Percentiles rank a stretch among this genome's conserved stretches.
Evolutionary conservation across 2,888 invertebrate species (phyloP).

Genomic region (Chrysotoxum bicinctum): DNA sequence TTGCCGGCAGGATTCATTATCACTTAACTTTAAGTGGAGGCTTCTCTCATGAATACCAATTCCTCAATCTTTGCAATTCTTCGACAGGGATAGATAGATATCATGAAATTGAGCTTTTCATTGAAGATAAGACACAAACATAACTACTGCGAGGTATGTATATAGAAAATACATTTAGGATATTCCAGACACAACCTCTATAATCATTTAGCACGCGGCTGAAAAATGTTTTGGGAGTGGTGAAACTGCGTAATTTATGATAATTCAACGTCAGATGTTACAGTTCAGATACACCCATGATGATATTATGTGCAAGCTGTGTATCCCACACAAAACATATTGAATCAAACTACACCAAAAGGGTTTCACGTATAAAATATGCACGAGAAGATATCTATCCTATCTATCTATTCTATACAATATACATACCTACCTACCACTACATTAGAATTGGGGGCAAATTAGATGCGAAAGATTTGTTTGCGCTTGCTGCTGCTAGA

Average conservation of each 20-base stretch:
- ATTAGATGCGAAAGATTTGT: conserved; percentile 43
- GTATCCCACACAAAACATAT: conserved; percentile 75
- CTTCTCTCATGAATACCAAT: conserved; percentile 31
- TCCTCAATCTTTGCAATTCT: conserved; percentile 26
- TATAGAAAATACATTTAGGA: conserved; percentile 15
- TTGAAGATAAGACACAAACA: conserved; percentile 7
- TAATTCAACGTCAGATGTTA: conserved; percentile 80
- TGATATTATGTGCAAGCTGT: conserved; percentile 34
- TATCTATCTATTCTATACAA: background rate
- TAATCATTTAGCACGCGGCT: conserved; percentile 37
- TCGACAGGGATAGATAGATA: background rate
- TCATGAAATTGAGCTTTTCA: conserved; percentile 14
- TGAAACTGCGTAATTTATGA: conserved; percentile 77
- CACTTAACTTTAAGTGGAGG: conserved; percentile 34
- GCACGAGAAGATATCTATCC: conserved; percentile 36
- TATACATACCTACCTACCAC: background rate
- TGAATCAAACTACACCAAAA: conserved; percentile 78
- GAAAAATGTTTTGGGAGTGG: conserved; percentile 43
- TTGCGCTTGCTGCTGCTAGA: conserved; percentile 11
- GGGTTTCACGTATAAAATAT: conserved; percentile 75
- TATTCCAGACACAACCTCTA: conserved; percentile 36
- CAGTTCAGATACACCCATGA: conserved; percentile 75
- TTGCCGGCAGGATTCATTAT: conserved; percentile 33
- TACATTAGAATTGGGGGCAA: conserved; percentile 26
- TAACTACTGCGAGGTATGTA: background rate